A percentile compares a stretch with the other conserved stretches of the same genome.
phyloP scores from a whole-genome alignment of 2,888 invertebrate species.

The Parnassius glacialis region DNA sequence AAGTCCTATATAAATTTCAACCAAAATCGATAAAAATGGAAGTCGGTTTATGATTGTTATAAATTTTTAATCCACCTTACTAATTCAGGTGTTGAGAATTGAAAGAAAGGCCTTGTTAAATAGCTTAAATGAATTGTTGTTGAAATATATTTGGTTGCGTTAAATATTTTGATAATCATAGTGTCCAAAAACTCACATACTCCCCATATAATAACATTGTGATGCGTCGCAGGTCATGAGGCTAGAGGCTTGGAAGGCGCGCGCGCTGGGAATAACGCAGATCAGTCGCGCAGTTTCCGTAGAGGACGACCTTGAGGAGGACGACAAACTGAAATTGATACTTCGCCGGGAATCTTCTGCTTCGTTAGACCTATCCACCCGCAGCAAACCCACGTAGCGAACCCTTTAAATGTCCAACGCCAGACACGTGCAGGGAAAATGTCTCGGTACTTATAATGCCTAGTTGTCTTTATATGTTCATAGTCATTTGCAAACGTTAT shows the following conservation, averaged over 20 bases:
- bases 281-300: conserved; percentile 60
- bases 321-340: conserved; percentile 63
- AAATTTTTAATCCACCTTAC: too few relatives aligned
- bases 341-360: conserved; percentile 64
- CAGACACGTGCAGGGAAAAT: background rate
- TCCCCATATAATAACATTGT: background rate
- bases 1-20: too few relatives aligned
- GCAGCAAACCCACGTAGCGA: conserved; percentile 53
- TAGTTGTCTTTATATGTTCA: too few relatives aligned
- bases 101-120: too few relatives aligned
- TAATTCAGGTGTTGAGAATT: too few relatives aligned
- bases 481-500: background rate
- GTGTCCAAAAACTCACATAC: background rate
- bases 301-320: conserved; percentile 68
- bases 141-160: background rate
- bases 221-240: conserved; percentile 84
- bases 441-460: too few relatives aligned
- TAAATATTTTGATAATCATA: conserved; percentile 1
- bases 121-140: too few relatives aligned
- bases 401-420: background rate
- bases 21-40: too few relatives aligned
- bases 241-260: conserved; percentile 84
- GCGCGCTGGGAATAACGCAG: conserved; percentile 74
- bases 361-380: conserved; percentile 54
- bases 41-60: too few relatives aligned